Percentiles rank a stretch among this genome's conserved stretches.
Conservation (phyloP, 35 echinoderm and acorn worm species). For the Patiria miniata region DNA sequence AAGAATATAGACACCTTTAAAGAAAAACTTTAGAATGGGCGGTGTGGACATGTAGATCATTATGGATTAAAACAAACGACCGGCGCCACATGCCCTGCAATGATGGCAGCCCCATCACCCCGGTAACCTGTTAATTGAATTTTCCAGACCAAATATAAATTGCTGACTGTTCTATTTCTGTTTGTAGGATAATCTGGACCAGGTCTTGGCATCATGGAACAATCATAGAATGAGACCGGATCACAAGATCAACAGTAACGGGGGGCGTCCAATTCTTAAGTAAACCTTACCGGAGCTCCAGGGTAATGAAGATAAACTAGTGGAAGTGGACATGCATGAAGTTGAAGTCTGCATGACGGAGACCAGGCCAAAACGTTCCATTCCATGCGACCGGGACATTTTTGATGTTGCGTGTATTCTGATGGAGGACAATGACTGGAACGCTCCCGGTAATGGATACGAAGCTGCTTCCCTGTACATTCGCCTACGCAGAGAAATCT, state of each 20-base stretch:
- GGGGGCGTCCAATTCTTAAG: slow-evolving; percentile 31
- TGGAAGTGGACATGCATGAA: slow-evolving; percentile 13
- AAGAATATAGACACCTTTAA: too few species aligned
- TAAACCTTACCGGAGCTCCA: slow-evolving; percentile 18
- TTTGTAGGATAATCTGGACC: slow-evolving; percentile 28
- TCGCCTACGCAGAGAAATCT: neutral
- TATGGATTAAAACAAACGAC: too few species aligned
- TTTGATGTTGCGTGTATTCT: slow-evolving; percentile 34
- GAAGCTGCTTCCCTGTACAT: slow-evolving; percentile 28
- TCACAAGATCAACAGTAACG: neutral
- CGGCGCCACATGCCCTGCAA: too few species aligned
- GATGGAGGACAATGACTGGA: slow-evolving; percentile 21
- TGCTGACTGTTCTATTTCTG: neutral
- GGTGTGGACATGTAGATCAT: too few species aligned
- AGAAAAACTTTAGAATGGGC: too few species aligned
- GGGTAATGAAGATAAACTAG: neutral
- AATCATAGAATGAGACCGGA: slow-evolving; percentile 29
- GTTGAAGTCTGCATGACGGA: slow-evolving; percentile 17
- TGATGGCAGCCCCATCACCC: too few species aligned
- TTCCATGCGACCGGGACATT: slow-evolving; percentile 22
- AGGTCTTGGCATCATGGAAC: slow-evolving; percentile 28
- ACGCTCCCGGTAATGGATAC: neutral
- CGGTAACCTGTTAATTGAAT: too few species aligned
- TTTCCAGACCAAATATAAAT: too few species aligned
- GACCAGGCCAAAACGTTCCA: neutral